Percentiles rank a stretch among this genome's conserved stretches.
phyloP scores from a whole-genome alignment of 2,113 vertebrate genomes.

The Myotis brandtii region DNA sequence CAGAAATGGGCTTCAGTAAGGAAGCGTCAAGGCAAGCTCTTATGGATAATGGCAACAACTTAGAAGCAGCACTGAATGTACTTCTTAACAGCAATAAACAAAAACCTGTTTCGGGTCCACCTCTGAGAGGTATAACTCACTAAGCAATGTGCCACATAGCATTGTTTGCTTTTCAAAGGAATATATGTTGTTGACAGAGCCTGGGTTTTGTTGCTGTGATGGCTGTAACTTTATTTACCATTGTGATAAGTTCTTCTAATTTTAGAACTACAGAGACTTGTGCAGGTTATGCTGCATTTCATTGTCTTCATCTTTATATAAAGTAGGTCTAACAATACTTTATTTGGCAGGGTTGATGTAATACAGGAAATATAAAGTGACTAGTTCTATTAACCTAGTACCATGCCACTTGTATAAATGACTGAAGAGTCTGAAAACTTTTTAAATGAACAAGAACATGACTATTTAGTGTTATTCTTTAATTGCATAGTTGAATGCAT shows the following conservation, averaged over 20 bases:
- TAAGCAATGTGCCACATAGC: slow-evolving; percentile 42
- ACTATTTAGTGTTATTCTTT: not conserved
- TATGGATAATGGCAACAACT: slow-evolving; percentile 96
- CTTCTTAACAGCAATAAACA: slow-evolving; percentile 91
- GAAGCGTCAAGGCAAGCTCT: slow-evolving; percentile 95
- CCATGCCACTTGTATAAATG: not conserved
- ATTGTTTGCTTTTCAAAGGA: slow-evolving; percentile 38
- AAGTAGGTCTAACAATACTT: not conserved
- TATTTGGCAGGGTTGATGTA: not conserved
- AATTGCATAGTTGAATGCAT: not conserved
- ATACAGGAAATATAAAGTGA: slow-evolving; percentile 4
- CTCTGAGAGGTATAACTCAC: slow-evolving; percentile 88
- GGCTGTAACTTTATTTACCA: not conserved
- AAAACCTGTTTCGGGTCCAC: slow-evolving; percentile 87
- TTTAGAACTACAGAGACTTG: not conserved
- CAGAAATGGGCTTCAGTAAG: slow-evolving; percentile 98
- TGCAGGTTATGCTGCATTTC: not conserved
- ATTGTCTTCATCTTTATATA: slow-evolving; percentile 11
- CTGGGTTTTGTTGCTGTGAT: not conserved
- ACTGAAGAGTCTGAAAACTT: not conserved
- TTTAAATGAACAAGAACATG: slow-evolving; percentile 11
- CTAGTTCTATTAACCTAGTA: not conserved
- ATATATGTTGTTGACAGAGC: not conserved
- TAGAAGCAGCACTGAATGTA: slow-evolving; percentile 96
- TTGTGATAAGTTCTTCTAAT: not conserved